phyloP scores from a whole-genome alignment of 2,113 vertebrate species.

The Falcunculus frontatus region DNA sequence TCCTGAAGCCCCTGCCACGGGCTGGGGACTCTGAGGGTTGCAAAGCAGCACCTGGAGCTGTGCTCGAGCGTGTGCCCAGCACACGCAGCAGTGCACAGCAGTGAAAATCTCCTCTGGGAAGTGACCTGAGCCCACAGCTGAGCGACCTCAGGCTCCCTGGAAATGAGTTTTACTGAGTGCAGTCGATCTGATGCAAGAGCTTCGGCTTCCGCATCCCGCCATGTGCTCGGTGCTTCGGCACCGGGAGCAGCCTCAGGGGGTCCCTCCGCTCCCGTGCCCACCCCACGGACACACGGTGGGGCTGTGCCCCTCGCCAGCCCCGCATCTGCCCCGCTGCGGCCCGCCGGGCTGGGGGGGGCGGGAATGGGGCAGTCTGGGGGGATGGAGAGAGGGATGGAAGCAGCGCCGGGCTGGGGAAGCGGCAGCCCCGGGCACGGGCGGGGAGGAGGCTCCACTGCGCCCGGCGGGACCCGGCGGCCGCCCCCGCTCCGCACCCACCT shows the following conservation, averaged over 20 bases:
- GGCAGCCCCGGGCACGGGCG: background rate
- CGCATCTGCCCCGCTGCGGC: background rate
- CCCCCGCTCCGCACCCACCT: background rate
- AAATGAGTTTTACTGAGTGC: background rate
- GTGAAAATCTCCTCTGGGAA: background rate
- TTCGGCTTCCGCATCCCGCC: background rate
- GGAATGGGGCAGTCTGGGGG: background rate
- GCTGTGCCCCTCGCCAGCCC: background rate
- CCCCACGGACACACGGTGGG: background rate
- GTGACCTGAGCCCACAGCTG: fast-evolving
- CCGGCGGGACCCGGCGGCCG: background rate
- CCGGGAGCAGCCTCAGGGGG: fast-evolving
- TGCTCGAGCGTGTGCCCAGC: background rate
- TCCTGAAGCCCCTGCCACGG: background rate
- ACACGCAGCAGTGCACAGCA: background rate
- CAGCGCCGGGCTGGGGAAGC: background rate
- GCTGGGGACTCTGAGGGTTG: background rate
- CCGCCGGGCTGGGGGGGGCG: too few species aligned
- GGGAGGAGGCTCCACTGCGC: background rate
- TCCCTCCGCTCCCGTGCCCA: background rate
- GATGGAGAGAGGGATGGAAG: background rate
- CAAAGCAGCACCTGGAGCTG: background rate
- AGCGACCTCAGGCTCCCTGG: background rate
- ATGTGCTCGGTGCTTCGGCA: background rate
- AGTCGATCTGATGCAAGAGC: background rate